Percentiles rank a stretch among this genome's conserved stretches.
These are phyloP conservation scores for Lampris megalopsis DNA, from an alignment of 2,113 vertebrate genomes.

Conservation along the genomic window DNA sequence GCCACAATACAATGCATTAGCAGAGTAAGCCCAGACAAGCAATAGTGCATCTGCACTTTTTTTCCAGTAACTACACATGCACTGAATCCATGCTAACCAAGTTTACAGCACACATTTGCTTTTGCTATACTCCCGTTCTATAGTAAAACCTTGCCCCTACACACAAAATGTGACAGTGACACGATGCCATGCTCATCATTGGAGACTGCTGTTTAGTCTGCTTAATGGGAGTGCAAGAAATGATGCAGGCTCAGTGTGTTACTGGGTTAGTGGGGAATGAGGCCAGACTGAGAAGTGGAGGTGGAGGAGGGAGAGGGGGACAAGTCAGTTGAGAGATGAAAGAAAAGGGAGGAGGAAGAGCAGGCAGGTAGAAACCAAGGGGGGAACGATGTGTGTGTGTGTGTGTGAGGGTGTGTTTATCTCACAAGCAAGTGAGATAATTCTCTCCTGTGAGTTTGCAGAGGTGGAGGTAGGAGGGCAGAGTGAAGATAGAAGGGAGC, in stretches of 20 bases:
- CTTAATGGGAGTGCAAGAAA: conserved; percentile 30
- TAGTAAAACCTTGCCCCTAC: background rate
- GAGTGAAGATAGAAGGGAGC: conserved; percentile 13
- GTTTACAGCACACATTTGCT: background rate
- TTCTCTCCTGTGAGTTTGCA: conserved; percentile 19
- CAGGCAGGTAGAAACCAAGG: background rate
- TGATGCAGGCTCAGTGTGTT: conserved; percentile 31
- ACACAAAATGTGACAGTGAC: conserved; percentile 32
- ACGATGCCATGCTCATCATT: conserved; percentile 64
- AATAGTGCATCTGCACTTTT: background rate
- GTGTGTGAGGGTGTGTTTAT: conserved; percentile 14
- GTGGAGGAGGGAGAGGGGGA: conserved; percentile 1
- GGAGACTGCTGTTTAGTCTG: conserved; percentile 72
- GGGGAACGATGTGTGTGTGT: conserved; percentile 33
- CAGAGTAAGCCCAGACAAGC: conserved; percentile 20
- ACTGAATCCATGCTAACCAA: conserved; percentile 19
- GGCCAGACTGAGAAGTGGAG: conserved; percentile 38
- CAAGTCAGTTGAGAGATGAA: conserved; percentile 28
- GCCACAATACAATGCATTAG: conserved; percentile 38
- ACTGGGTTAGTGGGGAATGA: conserved; percentile 61
- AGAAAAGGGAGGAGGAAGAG: conserved; percentile 14
- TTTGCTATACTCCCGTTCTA: too few relatives aligned
- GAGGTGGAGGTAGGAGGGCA: conserved; percentile 10
- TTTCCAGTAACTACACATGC: background rate
- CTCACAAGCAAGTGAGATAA: conserved; percentile 26